Evolutionary conservation across 2,113 vertebrate genomes (phyloP).

Genomic region (Natator depressus): DNA sequence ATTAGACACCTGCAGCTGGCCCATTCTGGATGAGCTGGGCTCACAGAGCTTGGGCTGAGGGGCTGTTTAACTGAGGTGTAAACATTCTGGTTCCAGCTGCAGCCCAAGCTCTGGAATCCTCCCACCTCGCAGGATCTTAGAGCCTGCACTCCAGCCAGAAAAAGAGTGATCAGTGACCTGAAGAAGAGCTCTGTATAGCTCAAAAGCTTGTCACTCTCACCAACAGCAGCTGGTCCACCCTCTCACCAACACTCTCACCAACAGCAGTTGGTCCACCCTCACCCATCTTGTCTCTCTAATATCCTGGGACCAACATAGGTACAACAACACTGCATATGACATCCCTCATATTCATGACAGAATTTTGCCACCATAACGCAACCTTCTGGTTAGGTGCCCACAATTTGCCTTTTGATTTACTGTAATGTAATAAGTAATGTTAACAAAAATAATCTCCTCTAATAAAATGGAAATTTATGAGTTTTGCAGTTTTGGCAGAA

Average conservation of each 20-base stretch:
- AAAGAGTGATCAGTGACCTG: neutral
- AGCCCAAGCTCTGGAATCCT: neutral
- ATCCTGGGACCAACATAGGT: too few species aligned
- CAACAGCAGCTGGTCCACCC: too few species aligned
- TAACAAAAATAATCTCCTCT: neutral
- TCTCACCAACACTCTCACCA: too few species aligned
- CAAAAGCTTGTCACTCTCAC: neutral
- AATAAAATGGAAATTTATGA: neutral
- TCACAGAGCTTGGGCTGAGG: neutral
- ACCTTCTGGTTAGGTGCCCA: neutral
- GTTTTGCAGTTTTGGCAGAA: neutral
- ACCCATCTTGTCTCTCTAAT: too few species aligned
- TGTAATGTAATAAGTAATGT: neutral
- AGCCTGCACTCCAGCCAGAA: neutral
- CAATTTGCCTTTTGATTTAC: neutral
- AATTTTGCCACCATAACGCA: slow-evolving; percentile 1
- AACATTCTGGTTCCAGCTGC: too few species aligned
- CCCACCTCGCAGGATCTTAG: neutral
- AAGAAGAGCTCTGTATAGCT: neutral
- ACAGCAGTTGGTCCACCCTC: too few species aligned
- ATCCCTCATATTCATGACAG: neutral
- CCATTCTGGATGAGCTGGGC: neutral
- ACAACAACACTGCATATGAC: neutral
- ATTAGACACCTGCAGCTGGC: neutral
- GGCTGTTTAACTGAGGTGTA: neutral